Evolutionary conservation across 2,113 vertebrate species (phyloP).

Genomic region (Callaeas wilsoni): DNA sequence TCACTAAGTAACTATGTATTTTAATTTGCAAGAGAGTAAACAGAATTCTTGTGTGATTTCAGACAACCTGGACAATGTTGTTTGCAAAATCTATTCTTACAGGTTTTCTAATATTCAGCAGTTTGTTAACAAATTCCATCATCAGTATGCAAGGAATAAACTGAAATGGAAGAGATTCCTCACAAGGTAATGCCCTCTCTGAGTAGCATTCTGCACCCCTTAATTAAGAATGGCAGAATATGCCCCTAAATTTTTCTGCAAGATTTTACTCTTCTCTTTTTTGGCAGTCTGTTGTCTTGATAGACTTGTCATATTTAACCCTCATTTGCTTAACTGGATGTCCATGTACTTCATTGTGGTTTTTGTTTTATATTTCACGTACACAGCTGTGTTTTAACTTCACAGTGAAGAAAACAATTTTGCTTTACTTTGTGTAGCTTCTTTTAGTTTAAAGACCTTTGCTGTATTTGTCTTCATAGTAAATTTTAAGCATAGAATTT

Average conservation of each 20-base stretch:
- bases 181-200: not conserved
- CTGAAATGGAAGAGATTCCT: not conserved
- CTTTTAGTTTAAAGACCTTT: not conserved
- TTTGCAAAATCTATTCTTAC: not conserved
- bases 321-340: not conserved
- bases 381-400: not conserved
- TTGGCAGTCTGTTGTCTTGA: not conserved
- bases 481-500: not conserved
- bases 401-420: not conserved
- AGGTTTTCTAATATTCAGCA: not conserved
- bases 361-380: not conserved
- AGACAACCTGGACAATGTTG: not conserved
- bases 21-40: not conserved
- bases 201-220: not conserved
- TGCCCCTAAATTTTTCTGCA: not conserved
- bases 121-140: not conserved
- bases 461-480: not conserved
- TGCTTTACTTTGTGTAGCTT: fast-evolving
- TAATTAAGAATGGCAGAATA: not conserved
- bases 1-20: not conserved
- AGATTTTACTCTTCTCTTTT: not conserved
- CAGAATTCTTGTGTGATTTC: not conserved
- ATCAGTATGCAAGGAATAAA: not conserved
- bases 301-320: not conserved
- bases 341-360: not conserved